These are phyloP conservation scores for Petrocephalus zakoni DNA, from an alignment of 2,113 vertebrate genomes.

Conservation along the genomic window DNA sequence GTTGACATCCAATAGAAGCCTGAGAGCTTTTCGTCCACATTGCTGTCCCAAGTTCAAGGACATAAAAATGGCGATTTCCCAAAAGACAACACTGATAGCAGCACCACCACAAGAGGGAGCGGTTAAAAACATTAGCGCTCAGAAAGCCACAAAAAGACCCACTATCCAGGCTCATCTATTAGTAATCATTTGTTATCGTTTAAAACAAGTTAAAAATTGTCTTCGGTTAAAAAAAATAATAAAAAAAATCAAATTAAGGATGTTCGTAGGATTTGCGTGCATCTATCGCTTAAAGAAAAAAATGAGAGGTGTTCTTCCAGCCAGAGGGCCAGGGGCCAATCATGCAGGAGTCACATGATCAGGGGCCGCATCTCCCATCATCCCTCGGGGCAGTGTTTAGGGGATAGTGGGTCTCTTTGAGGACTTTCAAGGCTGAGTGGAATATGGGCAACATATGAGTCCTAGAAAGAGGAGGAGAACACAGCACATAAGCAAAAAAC, in stretches of 20 bases:
- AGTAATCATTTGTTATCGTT: slow-evolving; percentile 52
- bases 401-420: slow-evolving; percentile 99
- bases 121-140: slow-evolving; percentile 52
- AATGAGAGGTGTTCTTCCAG: slow-evolving; percentile 86
- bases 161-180: slow-evolving; percentile 78
- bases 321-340: slow-evolving; percentile 86
- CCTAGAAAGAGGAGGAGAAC: slow-evolving; percentile 99
- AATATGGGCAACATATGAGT: slow-evolving; percentile 99
- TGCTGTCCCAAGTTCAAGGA: slow-evolving; percentile 6
- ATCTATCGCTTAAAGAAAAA: slow-evolving; percentile 64
- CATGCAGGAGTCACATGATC: slow-evolving; percentile 90
- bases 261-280: slow-evolving; percentile 66
- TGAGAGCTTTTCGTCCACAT: slow-evolving; percentile 30
- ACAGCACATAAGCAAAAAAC: slow-evolving; percentile 97
- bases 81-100: slow-evolving; percentile 35
- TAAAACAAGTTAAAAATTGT: slow-evolving; percentile 16
- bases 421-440: slow-evolving; percentile 99
- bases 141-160: slow-evolving; percentile 99
- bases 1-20: slow-evolving; percentile 34
- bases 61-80: slow-evolving; percentile 36
- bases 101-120: slow-evolving; percentile 26
- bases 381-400: slow-evolving; percentile 87
- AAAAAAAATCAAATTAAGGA: slow-evolving; percentile 31
- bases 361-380: slow-evolving; percentile 92
- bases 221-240: neutral